These are phyloP conservation scores for Solenopsis fugax DNA, from an alignment of 1,140 invertebrate species.

Conservation along the genomic window DNA sequence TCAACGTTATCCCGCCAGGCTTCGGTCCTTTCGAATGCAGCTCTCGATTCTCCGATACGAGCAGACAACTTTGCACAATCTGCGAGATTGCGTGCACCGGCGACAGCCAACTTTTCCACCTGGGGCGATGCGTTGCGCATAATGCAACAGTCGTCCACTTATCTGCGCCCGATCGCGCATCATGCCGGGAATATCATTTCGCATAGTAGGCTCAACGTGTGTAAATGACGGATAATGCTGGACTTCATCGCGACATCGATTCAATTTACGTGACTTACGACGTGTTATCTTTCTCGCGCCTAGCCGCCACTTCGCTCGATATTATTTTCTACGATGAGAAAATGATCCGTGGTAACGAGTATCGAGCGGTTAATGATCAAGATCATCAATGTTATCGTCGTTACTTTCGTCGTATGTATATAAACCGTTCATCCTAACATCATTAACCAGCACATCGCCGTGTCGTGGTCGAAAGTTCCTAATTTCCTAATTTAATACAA, in stretches of 20 bases:
- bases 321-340: neutral
- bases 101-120: slow-evolving; percentile 60
- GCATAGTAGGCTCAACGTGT: neutral
- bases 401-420: neutral
- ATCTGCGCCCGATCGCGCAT: slow-evolving; percentile 64
- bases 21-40: slow-evolving; percentile 64
- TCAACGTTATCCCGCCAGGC: slow-evolving; percentile 9
- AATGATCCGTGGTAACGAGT: neutral
- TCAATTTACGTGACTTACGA: slow-evolving; percentile 10
- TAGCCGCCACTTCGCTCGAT: neutral
- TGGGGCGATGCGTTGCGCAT: slow-evolving; percentile 52
- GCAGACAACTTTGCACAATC: slow-evolving; percentile 72
- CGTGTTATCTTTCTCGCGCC: neutral
- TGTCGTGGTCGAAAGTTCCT: slow-evolving; percentile 36
- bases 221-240: slow-evolving; percentile 14
- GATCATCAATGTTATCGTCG: neutral
- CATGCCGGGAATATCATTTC: slow-evolving; percentile 57
- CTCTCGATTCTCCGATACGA: slow-evolving; percentile 69
- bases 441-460: neutral
- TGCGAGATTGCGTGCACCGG: slow-evolving; percentile 70
- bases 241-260: neutral
- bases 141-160: slow-evolving; percentile 63
- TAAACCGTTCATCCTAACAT: neutral
- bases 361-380: neutral
- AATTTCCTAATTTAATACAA: slow-evolving; percentile 61